These are phyloP conservation scores for Crotalus viridis DNA, from an alignment of 2,113 vertebrate genomes.

Conservation along the genomic window DNA sequence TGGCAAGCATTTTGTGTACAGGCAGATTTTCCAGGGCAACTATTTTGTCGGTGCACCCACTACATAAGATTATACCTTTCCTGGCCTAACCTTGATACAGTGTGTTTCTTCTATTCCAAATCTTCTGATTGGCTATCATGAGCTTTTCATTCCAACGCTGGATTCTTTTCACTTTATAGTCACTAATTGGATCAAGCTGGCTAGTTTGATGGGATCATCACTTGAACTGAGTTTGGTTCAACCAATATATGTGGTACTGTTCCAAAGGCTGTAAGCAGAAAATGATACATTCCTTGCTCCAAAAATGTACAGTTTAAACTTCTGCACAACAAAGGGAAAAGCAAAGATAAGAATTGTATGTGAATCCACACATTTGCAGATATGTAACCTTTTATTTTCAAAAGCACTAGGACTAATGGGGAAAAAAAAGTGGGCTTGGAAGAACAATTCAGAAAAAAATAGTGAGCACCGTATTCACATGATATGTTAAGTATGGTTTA, in stretches of 20 bases:
- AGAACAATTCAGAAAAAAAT: background rate
- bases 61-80: background rate
- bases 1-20: background rate
- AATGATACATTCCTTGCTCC: background rate
- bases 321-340: background rate
- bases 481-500: background rate
- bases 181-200: background rate
- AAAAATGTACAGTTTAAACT: background rate
- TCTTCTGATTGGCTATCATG: background rate
- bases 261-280: background rate
- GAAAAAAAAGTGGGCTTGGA: background rate
- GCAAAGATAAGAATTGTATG: background rate
- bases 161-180: background rate
- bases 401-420: background rate
- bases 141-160: background rate
- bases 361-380: background rate
- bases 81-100: background rate
- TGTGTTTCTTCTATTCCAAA: background rate
- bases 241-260: background rate
- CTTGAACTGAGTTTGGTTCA: background rate
- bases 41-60: background rate
- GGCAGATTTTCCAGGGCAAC: background rate
- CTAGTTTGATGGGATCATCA: background rate
- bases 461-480: background rate
- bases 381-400: background rate